phyloP scores from a whole-genome alignment of 2,113 vertebrate genomes.

The Prunella fulvescens region DNA sequence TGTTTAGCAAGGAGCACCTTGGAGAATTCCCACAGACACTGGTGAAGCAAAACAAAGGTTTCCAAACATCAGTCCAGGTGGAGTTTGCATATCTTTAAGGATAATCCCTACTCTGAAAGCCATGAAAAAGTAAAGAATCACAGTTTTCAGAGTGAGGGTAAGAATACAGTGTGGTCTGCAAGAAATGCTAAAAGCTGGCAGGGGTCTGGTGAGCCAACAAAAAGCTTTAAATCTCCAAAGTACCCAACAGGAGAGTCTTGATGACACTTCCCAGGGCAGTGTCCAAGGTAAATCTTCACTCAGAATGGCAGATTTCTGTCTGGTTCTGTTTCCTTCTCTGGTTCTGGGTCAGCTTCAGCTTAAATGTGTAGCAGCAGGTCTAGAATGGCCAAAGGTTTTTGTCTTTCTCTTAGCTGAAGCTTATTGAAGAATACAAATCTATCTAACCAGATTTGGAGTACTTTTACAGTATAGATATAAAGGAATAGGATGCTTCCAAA shows the following conservation, averaged over 20 bases:
- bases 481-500: not conserved
- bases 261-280: not conserved
- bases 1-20: not conserved
- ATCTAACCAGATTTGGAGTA: not conserved
- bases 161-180: not conserved
- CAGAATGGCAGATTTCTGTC: not conserved
- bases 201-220: not conserved
- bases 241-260: not conserved
- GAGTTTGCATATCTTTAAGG: not conserved
- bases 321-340: not conserved
- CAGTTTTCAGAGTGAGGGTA: not conserved
- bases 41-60: not conserved
- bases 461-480: not conserved
- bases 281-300: not conserved
- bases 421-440: not conserved
- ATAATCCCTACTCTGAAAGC: not conserved
- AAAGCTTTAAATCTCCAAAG: not conserved
- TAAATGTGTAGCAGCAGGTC: not conserved
- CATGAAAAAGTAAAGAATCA: not conserved
- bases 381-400: not conserved
- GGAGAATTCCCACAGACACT: not conserved
- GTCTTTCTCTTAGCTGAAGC: not conserved
- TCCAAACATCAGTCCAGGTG: not conserved
- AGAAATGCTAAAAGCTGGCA: not conserved
- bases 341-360: not conserved